These are phyloP conservation scores for Spialia ferax DNA, from an alignment of 2,888 invertebrate species.

Conservation along the genomic window DNA sequence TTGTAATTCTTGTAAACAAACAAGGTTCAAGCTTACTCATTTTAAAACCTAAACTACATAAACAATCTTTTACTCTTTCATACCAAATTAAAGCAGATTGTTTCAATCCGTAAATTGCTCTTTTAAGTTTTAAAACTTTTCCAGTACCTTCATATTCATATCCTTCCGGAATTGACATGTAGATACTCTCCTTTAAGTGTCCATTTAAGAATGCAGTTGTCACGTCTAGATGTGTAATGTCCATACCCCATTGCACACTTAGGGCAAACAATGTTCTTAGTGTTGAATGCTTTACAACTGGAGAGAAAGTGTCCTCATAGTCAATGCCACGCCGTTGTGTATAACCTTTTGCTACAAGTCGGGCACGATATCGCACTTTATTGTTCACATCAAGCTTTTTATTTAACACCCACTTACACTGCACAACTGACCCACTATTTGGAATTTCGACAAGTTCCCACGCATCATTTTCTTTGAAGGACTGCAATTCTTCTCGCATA, in stretches of 20 bases:
- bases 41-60: constrained; percentile 6
- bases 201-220: constrained; percentile 18
- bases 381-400: constrained; percentile 10
- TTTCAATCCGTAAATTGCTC: constrained; percentile 24
- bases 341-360: constrained; percentile 13
- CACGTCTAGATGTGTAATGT: constrained; percentile 10
- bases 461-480: constrained; percentile 14
- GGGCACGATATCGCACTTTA: background rate
- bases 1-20: constrained; percentile 7
- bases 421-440: background rate
- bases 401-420: constrained; percentile 21
- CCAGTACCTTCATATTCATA: background rate
- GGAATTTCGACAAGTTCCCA: constrained; percentile 14
- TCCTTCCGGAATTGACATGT: constrained; percentile 1
- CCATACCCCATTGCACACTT: background rate
- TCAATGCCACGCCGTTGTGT: constrained; percentile 9
- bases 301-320: constrained; percentile 12
- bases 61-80: constrained; percentile 7
- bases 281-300: constrained; percentile 1
- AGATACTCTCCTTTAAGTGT: constrained; percentile 4
- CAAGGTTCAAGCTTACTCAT: constrained; percentile 1
- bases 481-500: constrained; percentile 8
- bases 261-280: constrained; percentile 1
- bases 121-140: constrained; percentile 31
- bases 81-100: constrained; percentile 26